Percentiles rank a stretch among this genome's conserved stretches.
phyloP scores from a whole-genome alignment of 2,797 vertebrate species.

The Odontamblyopus lacepedii region DNA sequence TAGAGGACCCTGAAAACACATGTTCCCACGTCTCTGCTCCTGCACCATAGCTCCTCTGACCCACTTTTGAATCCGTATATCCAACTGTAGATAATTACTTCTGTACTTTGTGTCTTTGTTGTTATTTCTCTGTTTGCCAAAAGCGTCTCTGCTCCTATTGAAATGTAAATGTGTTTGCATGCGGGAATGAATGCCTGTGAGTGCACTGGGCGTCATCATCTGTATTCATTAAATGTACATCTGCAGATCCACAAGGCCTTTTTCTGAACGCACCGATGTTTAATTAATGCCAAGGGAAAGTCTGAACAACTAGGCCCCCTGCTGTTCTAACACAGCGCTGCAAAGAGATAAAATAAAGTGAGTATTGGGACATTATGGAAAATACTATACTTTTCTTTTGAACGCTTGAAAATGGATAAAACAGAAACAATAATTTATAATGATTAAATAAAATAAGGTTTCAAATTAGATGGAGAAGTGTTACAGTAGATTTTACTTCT shows the following conservation, averaged over 20 bases:
- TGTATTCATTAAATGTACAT: neutral
- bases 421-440: neutral
- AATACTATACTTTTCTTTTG: neutral
- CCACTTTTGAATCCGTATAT: neutral
- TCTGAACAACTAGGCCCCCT: slow-evolving; percentile 58
- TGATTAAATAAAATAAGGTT: too few species aligned
- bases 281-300: neutral
- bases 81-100: neutral
- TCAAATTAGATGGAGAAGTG: too few species aligned
- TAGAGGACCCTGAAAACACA: neutral
- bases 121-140: neutral
- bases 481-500: too few species aligned
- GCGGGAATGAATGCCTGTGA: neutral
- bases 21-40: neutral
- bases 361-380: neutral
- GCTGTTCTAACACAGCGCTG: slow-evolving; percentile 29
- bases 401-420: neutral
- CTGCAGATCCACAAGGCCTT: neutral
- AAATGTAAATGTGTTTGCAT: slow-evolving; percentile 22
- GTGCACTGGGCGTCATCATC: slow-evolving; percentile 9
- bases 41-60: neutral
- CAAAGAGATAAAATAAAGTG: neutral
- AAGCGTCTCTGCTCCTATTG: slow-evolving; percentile 4
- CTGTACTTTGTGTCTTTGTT: neutral
- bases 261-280: neutral